Base-by-base conservation (phyloP, 1,140 invertebrate species). In the Drosophila bifasciata region DNA sequence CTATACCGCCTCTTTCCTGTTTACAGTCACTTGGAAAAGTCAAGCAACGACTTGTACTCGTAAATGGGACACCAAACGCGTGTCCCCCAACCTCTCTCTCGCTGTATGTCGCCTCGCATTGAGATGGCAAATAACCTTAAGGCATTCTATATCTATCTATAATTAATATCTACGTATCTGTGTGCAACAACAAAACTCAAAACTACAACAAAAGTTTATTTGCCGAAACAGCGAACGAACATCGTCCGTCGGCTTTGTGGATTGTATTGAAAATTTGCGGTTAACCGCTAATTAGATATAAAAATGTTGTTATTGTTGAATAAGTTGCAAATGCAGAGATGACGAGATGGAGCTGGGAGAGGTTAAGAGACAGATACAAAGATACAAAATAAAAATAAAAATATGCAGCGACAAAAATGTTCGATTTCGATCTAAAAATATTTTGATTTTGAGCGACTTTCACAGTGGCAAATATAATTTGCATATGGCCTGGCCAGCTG, bases 271-370 rank as follows among this genome's bases (percentile, higher is more conserved):
- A 79, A 79, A 78, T 58, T 85, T 79, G 86, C 55, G 86, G 85
- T 79, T 89, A 86, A 90, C 86, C 86, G 63, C 86, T 90, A 89
- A 89, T 90, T 90, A 86, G 51, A 76, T 90, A 89, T 79, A 51
- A 72, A 77, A 71, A 88, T 68, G 45, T 76, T 70, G 71, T 67
- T 85, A 58, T 83, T 88, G 73, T 63, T 78, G 67, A 64, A 56
- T 56, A 50, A 58, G 51, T 62, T 56, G 16, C 52, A 51, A 62
- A 32, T 45, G 25, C 17, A 60, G 13, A 48, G 66, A 32, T 45
- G 40, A 13, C 46, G 13, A 46, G 41, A 45, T 55, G 44, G n/a
- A n/a, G n/a, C n/a, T n/a, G n/a, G n/a, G 45, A 49, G 32, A 36
- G 32, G 32, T 4, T 36, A 1, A 13, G 11, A 7, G 23, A 25